Conservation (phyloP, 2,888 invertebrate species). For the Eledone cirrhosa region DNA sequence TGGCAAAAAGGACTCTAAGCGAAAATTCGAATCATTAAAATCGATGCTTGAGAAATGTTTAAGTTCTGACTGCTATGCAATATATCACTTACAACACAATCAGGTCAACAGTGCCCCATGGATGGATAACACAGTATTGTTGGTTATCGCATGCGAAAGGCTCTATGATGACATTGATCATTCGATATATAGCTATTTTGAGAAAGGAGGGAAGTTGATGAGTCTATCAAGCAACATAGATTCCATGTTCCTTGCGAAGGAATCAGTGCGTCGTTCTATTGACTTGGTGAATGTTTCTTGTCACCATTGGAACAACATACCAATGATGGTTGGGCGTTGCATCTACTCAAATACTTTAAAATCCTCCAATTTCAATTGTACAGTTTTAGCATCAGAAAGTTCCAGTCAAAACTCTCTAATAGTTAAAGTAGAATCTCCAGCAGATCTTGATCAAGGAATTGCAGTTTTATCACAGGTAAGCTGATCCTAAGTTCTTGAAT, state of each 20-base stretch:
- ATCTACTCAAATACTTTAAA: conserved; percentile 38
- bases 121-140: conserved; percentile 58
- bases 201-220: conserved; percentile 48
- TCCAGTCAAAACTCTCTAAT: conserved; percentile 35
- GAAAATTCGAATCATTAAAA: conserved; percentile 54
- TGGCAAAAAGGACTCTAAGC: conserved; percentile 56
- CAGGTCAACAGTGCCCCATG: conserved; percentile 56
- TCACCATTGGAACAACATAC: conserved; percentile 43
- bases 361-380: conserved; percentile 30
- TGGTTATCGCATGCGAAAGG: conserved; percentile 54
- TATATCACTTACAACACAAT: conserved; percentile 62
- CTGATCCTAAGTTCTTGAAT: neutral
- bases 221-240: conserved; percentile 51
- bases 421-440: conserved; percentile 17
- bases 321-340: conserved; percentile 46
- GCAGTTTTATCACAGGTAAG: conserved; percentile 35
- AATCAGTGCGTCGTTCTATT: conserved; percentile 32
- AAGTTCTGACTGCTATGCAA: conserved; percentile 54
- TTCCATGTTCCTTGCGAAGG: conserved; percentile 38
- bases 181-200: conserved; percentile 50
- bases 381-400: conserved; percentile 35
- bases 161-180: conserved; percentile 49
- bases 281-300: conserved; percentile 46
- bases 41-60: conserved; percentile 52
- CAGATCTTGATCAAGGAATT: conserved; percentile 1